A percentile compares a stretch with the other conserved stretches of the same genome.
phyloP scores from a whole-genome alignment of 2,113 vertebrate species.

The Grammomys dolichurus region DNA sequence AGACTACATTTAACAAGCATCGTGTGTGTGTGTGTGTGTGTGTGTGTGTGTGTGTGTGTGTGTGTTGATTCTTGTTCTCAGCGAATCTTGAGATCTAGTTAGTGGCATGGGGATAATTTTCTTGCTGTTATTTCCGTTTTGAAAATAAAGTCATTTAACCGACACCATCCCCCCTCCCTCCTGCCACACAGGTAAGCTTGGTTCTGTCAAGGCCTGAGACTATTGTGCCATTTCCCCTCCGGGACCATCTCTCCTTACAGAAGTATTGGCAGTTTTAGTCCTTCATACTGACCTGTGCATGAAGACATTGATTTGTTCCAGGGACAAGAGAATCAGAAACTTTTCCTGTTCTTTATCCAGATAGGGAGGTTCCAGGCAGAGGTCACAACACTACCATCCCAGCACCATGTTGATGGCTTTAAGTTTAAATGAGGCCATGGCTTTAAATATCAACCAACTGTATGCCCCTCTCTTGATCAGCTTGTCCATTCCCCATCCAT shows the following conservation, averaged over 20 bases:
- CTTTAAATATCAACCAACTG: background rate
- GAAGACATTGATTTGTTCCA: background rate
- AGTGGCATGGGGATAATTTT: background rate
- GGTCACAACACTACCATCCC: background rate
- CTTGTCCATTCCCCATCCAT: background rate
- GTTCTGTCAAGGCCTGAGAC: background rate
- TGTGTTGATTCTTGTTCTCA: background rate
- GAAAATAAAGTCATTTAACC: background rate
- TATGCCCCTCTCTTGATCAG: background rate
- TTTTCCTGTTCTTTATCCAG: background rate
- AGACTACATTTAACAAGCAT: background rate
- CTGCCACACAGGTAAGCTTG: background rate
- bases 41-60: background rate
- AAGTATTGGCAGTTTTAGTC: background rate
- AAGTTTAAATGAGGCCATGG: constrained; percentile 4
- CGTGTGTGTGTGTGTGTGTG: background rate
- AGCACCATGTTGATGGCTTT: background rate
- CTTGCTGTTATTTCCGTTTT: background rate
- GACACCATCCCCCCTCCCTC: background rate
- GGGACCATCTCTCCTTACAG: background rate
- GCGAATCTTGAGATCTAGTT: constrained; percentile 25
- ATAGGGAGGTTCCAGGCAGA: background rate
- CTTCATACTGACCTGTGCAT: background rate
- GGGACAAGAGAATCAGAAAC: background rate
- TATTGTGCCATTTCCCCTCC: background rate